A percentile compares a stretch with the other conserved stretches of the same genome.
These are phyloP conservation scores for Tringa solitaria DNA, from an alignment of 2,113 vertebrate genomes.

Conservation along the genomic window DNA sequence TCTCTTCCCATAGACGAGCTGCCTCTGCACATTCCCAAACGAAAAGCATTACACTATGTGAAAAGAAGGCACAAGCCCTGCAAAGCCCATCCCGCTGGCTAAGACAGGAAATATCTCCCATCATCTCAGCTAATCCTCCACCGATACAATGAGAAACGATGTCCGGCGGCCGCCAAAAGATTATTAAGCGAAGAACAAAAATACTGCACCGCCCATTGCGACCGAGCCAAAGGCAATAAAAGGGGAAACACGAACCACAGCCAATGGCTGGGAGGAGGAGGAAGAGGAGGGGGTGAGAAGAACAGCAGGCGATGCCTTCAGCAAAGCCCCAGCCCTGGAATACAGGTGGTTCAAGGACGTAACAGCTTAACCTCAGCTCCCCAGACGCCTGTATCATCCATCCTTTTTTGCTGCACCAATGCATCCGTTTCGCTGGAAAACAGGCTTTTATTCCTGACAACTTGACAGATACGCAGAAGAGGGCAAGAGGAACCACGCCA, in stretches of 20 bases:
- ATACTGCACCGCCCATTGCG: conserved; percentile 65
- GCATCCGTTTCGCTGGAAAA: background rate
- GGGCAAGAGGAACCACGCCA: background rate
- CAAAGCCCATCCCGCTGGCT: conserved; percentile 72
- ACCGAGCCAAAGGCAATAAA: conserved; percentile 76
- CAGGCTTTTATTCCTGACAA: fast-evolving
- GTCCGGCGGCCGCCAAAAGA: conserved; percentile 62
- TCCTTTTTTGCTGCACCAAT: background rate
- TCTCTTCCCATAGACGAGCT: conserved; percentile 28
- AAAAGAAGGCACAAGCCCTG: conserved; percentile 67
- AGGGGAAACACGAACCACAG: conserved; percentile 51
- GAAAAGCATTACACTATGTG: conserved; percentile 67
- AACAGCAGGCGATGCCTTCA: background rate
- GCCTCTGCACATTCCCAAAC: conserved; percentile 67
- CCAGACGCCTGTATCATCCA: background rate
- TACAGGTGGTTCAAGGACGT: background rate
- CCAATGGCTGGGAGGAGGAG: conserved; percentile 21
- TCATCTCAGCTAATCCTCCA: conserved; percentile 73
- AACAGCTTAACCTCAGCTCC: background rate
- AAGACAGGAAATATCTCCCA: conserved; percentile 77
- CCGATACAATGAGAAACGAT: conserved; percentile 77
- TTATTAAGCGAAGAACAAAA: conserved; percentile 75
- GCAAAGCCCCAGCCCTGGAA: background rate
- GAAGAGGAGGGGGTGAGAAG: background rate
- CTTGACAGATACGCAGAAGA: background rate